These are phyloP conservation scores for Donacobius atricapilla DNA, from an alignment of 2,113 vertebrate species.

Conservation along the genomic window DNA sequence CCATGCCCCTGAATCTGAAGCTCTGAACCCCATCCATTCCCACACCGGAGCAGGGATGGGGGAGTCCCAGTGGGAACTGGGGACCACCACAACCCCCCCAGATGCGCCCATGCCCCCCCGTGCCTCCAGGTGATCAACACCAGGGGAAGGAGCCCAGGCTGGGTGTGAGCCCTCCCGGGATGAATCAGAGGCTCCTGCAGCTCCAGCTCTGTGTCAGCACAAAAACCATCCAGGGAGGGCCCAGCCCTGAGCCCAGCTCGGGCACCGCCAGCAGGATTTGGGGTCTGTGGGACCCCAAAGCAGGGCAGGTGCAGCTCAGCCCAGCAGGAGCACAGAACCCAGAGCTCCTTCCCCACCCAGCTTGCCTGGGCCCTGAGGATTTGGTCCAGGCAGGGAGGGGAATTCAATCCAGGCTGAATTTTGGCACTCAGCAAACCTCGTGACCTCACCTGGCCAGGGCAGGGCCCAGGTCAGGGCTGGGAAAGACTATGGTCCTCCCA, in stretches of 20 bases:
- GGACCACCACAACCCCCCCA: background rate
- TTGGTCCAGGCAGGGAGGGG: background rate
- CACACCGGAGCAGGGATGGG: accelerated
- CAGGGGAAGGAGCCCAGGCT: background rate
- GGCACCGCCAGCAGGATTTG: accelerated
- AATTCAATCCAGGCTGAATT: background rate
- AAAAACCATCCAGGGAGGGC: background rate
- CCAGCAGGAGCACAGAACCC: background rate
- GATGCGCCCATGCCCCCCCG: background rate
- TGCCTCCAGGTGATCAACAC: accelerated
- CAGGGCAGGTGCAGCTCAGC: background rate
- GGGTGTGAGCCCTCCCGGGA: background rate
- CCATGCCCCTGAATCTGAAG: background rate
- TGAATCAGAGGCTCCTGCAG: slow-evolving; percentile 15
- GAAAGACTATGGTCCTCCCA: background rate
- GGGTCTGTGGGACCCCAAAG: background rate
- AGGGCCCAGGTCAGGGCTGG: background rate
- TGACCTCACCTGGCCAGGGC: background rate
- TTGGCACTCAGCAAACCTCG: background rate
- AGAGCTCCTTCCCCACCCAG: accelerated
- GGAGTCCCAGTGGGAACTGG: accelerated
- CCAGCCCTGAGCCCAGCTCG: background rate
- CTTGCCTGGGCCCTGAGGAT: accelerated
- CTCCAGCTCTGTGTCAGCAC: background rate
- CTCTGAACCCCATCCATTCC: background rate